phyloP scores from a whole-genome alignment of 2,797 vertebrate genomes.

The Hydrocynus forskahlii region DNA sequence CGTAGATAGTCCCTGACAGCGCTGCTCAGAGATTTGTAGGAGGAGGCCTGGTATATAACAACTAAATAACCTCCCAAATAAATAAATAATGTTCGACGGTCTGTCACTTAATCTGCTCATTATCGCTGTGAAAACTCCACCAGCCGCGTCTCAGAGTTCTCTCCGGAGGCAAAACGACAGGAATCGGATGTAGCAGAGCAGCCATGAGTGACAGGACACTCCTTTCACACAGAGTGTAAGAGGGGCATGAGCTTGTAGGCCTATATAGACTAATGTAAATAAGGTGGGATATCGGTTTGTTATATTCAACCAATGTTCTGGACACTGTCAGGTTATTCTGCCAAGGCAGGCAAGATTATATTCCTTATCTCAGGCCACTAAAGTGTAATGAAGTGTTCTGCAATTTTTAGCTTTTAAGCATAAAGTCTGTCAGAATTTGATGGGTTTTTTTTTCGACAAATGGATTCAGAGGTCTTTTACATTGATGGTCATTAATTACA shows the following conservation, averaged over 20 bases:
- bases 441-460: too few species aligned
- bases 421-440: too few species aligned
- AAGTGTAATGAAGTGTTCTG: too few species aligned
- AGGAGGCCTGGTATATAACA: conserved; percentile 18
- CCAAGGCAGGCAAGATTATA: too few species aligned
- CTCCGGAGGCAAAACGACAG: conserved; percentile 36
- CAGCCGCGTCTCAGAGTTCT: conserved; percentile 58
- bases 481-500: too few species aligned
- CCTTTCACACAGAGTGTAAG: conserved; percentile 19
- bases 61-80: conserved; percentile 6
- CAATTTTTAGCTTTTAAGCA: too few species aligned
- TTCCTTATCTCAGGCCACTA: too few species aligned
- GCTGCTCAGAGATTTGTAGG: neutral
- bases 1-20: conserved; percentile 33
- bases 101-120: conserved; percentile 66
- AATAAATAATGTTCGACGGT: conserved; percentile 52
- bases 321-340: neutral
- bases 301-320: too few species aligned
- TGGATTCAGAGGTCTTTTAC: too few species aligned
- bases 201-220: neutral
- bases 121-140: conserved; percentile 58
- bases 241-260: neutral
- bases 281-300: neutral
- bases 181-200: neutral
- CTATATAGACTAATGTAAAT: neutral